Evolutionary conservation across 1,140 invertebrate species (phyloP), one percentile per base, ranked within the genome.

Genomic region (Drosophila nikananu): DNA sequence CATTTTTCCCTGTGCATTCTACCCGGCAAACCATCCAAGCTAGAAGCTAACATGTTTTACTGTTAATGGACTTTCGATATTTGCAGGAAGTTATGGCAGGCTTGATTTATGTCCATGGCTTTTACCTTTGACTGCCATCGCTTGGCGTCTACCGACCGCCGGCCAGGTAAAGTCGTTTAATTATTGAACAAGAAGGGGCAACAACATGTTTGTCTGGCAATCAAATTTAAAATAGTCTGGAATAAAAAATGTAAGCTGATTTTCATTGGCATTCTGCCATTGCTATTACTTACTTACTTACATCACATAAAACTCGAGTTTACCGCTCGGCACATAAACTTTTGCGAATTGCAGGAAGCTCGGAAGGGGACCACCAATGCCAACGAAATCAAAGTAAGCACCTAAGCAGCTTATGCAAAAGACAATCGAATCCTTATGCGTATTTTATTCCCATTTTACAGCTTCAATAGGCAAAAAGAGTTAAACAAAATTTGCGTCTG

Each of bases 41-140:
- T 58, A 62, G 49, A 59, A 52, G 32, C 59, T 41, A 66, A 41
- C 74, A 83, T 89, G 78, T 84, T 90, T 89, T 81, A 81, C 86
- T 90, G 86, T 89, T 89, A 89, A 89, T 89, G 86, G 86, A 89
- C 81, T 89, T 89, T 89, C 86, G 62, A 89, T 89, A 90, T 89
- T 86, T 86, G 75, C 81, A 90, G 84, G 86, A 89, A 89, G 84
- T 89, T 89, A 89, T 89, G 84, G 72, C 86, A 90, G 81, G 79
- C 59, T 73, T 78, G 82, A 89, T 89, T 89, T 89, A 89, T 81
- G 86, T 82, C 64, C 63, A 73, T 75, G 64, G 59, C 62, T 42
- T 52, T 52, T 72, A 46, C 44, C 66, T 72, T 44, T 25, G 62
- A 35, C 49, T 21, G 30, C 7, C 57, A n/a, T 17, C 42, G 49